Evolutionary conservation across 30 jellyfish, hydroid and myxozoan species (phyloP).

Genomic region (Aurelia coerulea): DNA sequence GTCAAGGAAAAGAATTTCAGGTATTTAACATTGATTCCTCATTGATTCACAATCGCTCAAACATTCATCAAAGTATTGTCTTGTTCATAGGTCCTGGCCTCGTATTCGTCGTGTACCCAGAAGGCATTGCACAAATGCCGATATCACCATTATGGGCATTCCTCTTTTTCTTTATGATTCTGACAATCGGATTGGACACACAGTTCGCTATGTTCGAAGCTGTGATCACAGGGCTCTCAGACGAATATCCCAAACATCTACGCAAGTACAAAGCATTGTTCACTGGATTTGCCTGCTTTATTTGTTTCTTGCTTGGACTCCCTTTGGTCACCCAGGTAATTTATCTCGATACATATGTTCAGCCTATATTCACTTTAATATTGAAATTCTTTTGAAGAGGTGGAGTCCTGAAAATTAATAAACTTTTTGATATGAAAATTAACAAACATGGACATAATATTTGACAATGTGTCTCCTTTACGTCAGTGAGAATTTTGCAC

Average conservation of each 20-base stretch:
- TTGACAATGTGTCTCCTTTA: background rate
- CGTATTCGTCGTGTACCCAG: conserved; percentile 95
- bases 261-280: conserved; percentile 70
- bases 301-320: conserved; percentile 88
- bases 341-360: background rate
- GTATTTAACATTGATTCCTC: too few relatives aligned
- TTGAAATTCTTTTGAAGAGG: background rate
- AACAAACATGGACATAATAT: too few relatives aligned
- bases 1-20: too few relatives aligned
- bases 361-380: background rate
- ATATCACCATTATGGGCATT: conserved; percentile 94
- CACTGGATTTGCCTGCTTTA: conserved; percentile 73
- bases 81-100: conserved; percentile 90
- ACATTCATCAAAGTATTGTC: too few relatives aligned
- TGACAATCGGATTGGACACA: conserved; percentile 94
- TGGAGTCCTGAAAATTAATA: background rate
- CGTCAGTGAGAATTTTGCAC: background rate
- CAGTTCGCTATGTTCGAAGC: conserved; percentile 99
- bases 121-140: conserved; percentile 98
- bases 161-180: conserved; percentile 91
- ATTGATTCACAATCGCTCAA: too few relatives aligned
- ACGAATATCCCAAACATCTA: conserved; percentile 80
- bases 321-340: conserved; percentile 96
- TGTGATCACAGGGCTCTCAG: conserved; percentile 93
- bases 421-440: background rate